Evolutionary conservation across 2,888 invertebrate species (phyloP), one percentile per base, ranked within the genome.

Genomic region (Dione juno): DNA sequence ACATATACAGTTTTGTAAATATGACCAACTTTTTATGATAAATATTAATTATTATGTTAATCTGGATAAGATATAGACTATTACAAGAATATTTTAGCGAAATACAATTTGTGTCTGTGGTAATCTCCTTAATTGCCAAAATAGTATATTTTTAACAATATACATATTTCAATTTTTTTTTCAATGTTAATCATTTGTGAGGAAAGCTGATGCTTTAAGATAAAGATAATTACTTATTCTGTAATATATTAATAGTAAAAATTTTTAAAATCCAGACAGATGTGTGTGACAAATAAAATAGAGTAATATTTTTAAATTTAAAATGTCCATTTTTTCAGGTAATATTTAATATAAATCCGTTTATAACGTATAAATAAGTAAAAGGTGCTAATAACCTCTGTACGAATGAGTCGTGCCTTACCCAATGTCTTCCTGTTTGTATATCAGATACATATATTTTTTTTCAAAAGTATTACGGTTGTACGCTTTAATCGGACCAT

Each of bases 111-210:
- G 83, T 81, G 83, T 87, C 92, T 93, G 92, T 93, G 92, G 90
- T 92, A 89, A 89, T 93, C 92, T 92, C 92, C 92, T 84, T 92
- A 91, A 90, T 91, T 92, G 92, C 92, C 92, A 93, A 93, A 92
- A 90, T 92, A 91, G 88, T 85, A 78, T 86, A 83, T 72, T 63
- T 66, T 14, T 67, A 63, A 67, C 52, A 21, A 61, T 70, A 72
- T 69, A 74, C 67, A 69, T 70, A 58, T 70, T 72, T 72, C 57
- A 45, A 72, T 53, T 37, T 72, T 58, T 71, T 69, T 71, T 54
- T 58, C 66, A 67, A 58, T 59, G 19, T 54, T 54, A 14, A 68
- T 21, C 35, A 19, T 57, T 43, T 52, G 43, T 21, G 35, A 9
- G 59, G 61, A 65, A 66, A 66, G 61, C 66, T 66, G 66, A 68